A percentile compares a stretch with the other conserved stretches of the same genome.
Evolutionary conservation across 1,140 invertebrate species (phyloP).

Genomic region (Steinernema khuongi): DNA sequence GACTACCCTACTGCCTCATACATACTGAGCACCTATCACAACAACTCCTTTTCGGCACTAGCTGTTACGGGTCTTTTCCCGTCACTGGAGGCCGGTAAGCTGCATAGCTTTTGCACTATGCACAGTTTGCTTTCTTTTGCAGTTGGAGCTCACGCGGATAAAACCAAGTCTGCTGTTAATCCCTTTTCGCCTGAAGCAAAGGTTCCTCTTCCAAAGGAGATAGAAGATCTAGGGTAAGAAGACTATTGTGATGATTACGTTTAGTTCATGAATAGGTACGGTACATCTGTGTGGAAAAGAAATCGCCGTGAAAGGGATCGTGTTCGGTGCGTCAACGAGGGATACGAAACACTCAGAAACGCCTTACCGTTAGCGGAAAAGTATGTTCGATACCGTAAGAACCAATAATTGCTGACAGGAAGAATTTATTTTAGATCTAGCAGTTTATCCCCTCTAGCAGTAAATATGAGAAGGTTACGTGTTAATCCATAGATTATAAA

Average conservation of each 20-base stretch:
- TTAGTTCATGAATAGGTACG: conserved; percentile 20
- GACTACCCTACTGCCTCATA: not conserved
- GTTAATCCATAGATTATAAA: too few relatives aligned
- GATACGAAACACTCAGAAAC: conserved; percentile 73
- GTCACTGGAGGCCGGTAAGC: not conserved
- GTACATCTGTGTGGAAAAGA: conserved; percentile 59
- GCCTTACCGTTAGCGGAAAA: conserved; percentile 65
- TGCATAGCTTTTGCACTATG: not conserved
- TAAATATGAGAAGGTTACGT: not conserved
- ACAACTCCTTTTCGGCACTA: not conserved
- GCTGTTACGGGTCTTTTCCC: not conserved
- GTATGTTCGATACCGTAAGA: conserved; percentile 29
- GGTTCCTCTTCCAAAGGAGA: conserved; percentile 58
- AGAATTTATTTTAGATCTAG: not conserved
- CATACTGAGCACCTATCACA: not conserved
- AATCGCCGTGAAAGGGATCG: conserved; percentile 61
- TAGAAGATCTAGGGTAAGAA: conserved; percentile 49
- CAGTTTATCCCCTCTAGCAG: not conserved
- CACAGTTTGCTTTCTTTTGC: not conserved
- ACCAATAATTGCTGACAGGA: not conserved
- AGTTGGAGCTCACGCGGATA: not conserved
- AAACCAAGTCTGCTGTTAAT: conserved; percentile 27
- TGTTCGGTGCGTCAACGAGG: conserved; percentile 76
- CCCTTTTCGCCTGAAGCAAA: conserved; percentile 59
- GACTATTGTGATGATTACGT: not conserved